phyloP scores from a whole-genome alignment of 2,888 invertebrate genomes.

The Ephialtes manifestator region DNA sequence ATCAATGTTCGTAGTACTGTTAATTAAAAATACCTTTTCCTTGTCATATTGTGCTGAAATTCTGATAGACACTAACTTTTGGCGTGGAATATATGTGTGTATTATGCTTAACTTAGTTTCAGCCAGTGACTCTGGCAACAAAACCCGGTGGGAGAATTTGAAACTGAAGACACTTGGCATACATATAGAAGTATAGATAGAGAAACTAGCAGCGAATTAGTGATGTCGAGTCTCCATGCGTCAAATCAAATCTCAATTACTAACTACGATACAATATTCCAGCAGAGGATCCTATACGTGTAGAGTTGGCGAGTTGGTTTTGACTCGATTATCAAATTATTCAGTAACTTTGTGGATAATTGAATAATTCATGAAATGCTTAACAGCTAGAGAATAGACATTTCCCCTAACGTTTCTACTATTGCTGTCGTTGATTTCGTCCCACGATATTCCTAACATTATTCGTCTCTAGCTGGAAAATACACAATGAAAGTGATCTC shows the following conservation, averaged over 20 bases:
- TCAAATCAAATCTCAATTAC: conserved; percentile 42
- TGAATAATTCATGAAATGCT: conserved; percentile 1
- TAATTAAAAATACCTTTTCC: too few relatives aligned
- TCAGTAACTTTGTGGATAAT: neutral
- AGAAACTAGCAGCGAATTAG: conserved; percentile 28
- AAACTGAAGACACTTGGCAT: neutral
- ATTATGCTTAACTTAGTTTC: conserved; percentile 14
- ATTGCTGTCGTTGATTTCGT: neutral
- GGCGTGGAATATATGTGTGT: too few relatives aligned
- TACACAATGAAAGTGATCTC: neutral
- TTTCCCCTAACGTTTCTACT: neutral
- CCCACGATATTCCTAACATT: neutral
- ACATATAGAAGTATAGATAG: neutral
- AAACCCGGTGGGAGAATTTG: neutral
- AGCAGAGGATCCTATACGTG: neutral
- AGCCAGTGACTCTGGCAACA: conserved; percentile 4
- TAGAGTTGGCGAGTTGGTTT: neutral
- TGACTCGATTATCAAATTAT: conserved; percentile 17
- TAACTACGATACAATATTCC: conserved; percentile 23
- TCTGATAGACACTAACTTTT: too few relatives aligned
- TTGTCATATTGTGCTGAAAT: too few relatives aligned
- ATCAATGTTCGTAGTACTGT: too few relatives aligned
- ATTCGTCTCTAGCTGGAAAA: neutral
- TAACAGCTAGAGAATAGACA: neutral
- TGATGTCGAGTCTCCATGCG: neutral